phyloP scores from a whole-genome alignment of 2,113 vertebrate genomes.

The Chinchilla lanigera region DNA sequence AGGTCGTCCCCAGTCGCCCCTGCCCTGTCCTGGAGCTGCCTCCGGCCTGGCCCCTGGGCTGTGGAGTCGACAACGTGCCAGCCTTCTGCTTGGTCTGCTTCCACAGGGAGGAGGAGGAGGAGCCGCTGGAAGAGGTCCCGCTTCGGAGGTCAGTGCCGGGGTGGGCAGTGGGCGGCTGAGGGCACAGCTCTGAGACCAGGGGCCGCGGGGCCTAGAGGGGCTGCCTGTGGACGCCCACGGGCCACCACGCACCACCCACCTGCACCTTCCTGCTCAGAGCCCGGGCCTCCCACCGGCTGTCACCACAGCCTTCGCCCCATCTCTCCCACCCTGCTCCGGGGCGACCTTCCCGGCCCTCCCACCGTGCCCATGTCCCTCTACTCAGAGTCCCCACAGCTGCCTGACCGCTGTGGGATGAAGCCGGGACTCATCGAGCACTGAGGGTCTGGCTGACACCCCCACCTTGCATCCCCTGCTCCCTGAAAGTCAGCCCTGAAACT shows the following conservation, averaged over 20 bases:
- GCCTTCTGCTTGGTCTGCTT: conserved; percentile 89
- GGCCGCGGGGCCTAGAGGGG: neutral
- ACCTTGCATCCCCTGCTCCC: neutral
- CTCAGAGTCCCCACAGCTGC: neutral
- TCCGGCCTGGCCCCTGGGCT: conserved; percentile 20
- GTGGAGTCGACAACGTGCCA: conserved; percentile 72
- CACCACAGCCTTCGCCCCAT: neutral
- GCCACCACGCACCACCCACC: too few relatives aligned
- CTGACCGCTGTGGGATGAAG: neutral
- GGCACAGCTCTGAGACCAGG: neutral
- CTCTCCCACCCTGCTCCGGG: neutral
- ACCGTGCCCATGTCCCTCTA: neutral
- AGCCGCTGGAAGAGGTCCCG: conserved; percentile 86
- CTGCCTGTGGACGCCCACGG: neutral
- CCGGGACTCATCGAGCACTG: neutral
- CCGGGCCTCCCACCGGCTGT: neutral
- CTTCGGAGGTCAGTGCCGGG: conserved; percentile 85
- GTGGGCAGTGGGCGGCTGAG: neutral
- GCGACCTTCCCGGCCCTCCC: neutral
- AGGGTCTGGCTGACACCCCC: neutral
- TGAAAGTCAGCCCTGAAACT: neutral
- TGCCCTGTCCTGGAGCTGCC: conserved; percentile 72
- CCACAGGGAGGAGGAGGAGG: conserved; percentile 85
- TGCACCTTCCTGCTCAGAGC: neutral
- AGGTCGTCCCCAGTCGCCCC: neutral